These are phyloP conservation scores for Ischnura elegans DNA, from an alignment of 2,888 invertebrate species.

Conservation along the genomic window DNA sequence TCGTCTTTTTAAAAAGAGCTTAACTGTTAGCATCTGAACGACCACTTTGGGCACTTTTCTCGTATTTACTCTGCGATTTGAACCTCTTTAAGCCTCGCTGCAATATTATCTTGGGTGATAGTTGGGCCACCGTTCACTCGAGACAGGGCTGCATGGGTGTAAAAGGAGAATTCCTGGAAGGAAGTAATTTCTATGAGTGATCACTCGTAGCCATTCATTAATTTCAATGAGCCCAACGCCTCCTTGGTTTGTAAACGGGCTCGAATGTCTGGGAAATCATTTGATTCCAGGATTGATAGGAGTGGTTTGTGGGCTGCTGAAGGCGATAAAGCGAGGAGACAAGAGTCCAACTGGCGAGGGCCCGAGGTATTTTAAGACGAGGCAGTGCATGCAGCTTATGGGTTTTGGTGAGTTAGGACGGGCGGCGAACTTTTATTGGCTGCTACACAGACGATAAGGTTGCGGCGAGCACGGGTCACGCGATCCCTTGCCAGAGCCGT, in stretches of 20 bases:
- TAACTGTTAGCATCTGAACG: too few relatives aligned
- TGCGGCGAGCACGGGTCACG: neutral
- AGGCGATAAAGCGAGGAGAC: neutral
- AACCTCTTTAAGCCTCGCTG: too few relatives aligned
- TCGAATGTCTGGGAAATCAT: neutral
- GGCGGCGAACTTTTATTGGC: neutral
- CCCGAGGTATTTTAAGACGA: neutral
- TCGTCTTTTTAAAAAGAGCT: too few relatives aligned
- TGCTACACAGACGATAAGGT: neutral
- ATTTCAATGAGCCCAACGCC: neutral
- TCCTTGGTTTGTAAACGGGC: neutral
- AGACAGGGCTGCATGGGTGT: too few relatives aligned
- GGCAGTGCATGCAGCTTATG: neutral
- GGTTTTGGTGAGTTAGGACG: neutral
- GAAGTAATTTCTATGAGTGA: neutral
- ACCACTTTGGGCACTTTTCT: too few relatives aligned
- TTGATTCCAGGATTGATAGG: neutral
- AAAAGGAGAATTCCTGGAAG: neutral
- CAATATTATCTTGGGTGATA: too few relatives aligned
- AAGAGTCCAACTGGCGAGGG: neutral
- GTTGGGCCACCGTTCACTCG: too few relatives aligned
- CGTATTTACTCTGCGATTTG: too few relatives aligned
- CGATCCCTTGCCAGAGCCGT: neutral
- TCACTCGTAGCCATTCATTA: neutral
- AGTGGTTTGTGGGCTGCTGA: neutral